A percentile compares a stretch with the other conserved stretches of the same genome.
Conservation (phyloP, 35 echinoderm and acorn worm genomes). For the Hemicentrotus pulcherrimus region DNA sequence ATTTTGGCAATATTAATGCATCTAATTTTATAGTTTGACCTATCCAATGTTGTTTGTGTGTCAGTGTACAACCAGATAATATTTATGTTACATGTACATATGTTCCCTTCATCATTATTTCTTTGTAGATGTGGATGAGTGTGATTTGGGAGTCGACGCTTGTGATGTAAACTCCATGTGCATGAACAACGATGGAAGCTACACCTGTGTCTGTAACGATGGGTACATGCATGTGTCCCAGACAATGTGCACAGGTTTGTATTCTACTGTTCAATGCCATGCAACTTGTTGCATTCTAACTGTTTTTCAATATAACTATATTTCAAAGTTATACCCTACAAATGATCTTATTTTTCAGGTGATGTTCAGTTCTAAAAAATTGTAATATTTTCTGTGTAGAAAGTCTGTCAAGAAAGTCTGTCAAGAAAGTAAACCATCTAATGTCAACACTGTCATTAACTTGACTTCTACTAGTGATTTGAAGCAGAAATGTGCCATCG, state of each 20-base stretch:
- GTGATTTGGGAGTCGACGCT: conserved; percentile 23
- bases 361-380: not conserved
- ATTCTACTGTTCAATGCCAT: not conserved
- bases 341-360: not conserved
- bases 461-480: no score
- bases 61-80: no score
- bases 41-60: no score
- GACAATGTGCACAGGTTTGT: conserved; percentile 57
- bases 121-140: conserved; percentile 70
- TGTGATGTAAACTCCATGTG: conserved; percentile 63
- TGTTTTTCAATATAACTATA: not conserved
- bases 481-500: no score
- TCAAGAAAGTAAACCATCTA: no score
- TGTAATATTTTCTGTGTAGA: no score
- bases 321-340: not conserved
- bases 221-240: conserved; percentile 38
- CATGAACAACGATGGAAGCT: conserved; percentile 61
- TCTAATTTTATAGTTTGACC: no score
- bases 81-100: no score
- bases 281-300: not conserved
- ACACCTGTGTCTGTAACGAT: conserved; percentile 50
- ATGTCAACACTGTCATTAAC: no score
- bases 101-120: not conserved
- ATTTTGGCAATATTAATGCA: no score
- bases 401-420: no score